phyloP scores from a whole-genome alignment of 23 tunicate genomes.

The Ciona savignyi region DNA sequence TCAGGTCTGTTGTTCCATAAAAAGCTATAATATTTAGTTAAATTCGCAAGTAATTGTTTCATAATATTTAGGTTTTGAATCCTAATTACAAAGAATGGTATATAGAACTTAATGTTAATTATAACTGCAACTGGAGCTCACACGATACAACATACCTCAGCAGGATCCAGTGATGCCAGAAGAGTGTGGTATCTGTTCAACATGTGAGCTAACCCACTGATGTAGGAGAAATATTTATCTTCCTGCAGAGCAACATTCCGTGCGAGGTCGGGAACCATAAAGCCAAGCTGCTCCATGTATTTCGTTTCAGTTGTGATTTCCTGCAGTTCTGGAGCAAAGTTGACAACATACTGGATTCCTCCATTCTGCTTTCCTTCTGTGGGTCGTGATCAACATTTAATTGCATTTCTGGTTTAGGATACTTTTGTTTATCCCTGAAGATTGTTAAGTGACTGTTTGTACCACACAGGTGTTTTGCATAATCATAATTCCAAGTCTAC shows the following conservation, averaged over 20 bases:
- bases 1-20: too few species aligned
- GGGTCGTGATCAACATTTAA: too few species aligned
- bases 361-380: constrained; percentile 6
- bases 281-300: constrained; percentile 96
- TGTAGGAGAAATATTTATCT: constrained; percentile 77
- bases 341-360: constrained; percentile 51
- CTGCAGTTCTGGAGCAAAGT: constrained; percentile 80
- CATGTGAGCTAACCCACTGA: constrained; percentile 80
- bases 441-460: too few species aligned
- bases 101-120: too few species aligned
- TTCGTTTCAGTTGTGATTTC: constrained; percentile 88
- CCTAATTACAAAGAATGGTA: too few species aligned
- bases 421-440: too few species aligned
- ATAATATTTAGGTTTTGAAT: too few species aligned
- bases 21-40: too few species aligned
- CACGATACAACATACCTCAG: constrained; percentile 44
- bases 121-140: background rate
- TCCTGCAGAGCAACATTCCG: constrained; percentile 95
- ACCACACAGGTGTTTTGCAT: too few species aligned
- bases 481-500: too few species aligned
- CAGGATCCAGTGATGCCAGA: constrained; percentile 56
- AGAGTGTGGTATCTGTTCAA: constrained; percentile 80
- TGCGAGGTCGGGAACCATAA: constrained; percentile 81
- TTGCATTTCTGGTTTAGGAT: too few species aligned
- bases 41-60: too few species aligned